Conservation (phyloP, 1,140 invertebrate genomes). For the Wiebesia pumilae region DNA sequence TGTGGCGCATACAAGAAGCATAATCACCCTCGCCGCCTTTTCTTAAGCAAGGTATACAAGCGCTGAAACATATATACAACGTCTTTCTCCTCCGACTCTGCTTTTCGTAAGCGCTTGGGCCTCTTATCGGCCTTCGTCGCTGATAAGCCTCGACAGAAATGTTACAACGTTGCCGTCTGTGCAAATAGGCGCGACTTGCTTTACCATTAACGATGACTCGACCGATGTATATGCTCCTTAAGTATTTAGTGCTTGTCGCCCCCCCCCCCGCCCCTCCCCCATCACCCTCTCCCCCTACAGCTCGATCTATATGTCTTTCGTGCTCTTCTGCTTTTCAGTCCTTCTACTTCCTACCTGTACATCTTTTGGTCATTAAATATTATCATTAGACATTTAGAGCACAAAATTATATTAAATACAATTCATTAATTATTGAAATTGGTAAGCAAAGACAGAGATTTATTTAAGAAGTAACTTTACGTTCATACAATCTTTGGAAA, state of each 20-base stretch:
- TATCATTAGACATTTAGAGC: background rate
- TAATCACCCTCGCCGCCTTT: constrained; percentile 8
- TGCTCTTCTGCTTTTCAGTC: constrained; percentile 12
- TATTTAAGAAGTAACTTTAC: background rate
- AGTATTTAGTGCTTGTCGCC: background rate
- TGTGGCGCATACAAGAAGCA: constrained; percentile 3
- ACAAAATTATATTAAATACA: background rate
- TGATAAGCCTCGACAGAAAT: constrained; percentile 43
- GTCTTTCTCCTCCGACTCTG: constrained; percentile 8
- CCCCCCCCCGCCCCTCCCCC: background rate
- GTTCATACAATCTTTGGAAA: background rate
- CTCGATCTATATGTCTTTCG: background rate
- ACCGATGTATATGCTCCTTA: background rate
- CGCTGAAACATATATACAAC: constrained; percentile 22
- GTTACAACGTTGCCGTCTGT: constrained; percentile 48
- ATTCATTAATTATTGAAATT: background rate
- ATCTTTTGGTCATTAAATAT: background rate
- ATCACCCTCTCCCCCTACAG: background rate
- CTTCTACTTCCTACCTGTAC: no score
- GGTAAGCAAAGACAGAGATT: background rate
- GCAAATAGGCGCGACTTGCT: constrained; percentile 38
- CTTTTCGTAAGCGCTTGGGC: background rate
- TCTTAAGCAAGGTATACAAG: constrained; percentile 15
- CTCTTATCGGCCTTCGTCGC: constrained; percentile 47
- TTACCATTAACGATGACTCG: constrained; percentile 18